phyloP scores from a whole-genome alignment of 2,797 vertebrate species.

The Podarcis siculus region DNA sequence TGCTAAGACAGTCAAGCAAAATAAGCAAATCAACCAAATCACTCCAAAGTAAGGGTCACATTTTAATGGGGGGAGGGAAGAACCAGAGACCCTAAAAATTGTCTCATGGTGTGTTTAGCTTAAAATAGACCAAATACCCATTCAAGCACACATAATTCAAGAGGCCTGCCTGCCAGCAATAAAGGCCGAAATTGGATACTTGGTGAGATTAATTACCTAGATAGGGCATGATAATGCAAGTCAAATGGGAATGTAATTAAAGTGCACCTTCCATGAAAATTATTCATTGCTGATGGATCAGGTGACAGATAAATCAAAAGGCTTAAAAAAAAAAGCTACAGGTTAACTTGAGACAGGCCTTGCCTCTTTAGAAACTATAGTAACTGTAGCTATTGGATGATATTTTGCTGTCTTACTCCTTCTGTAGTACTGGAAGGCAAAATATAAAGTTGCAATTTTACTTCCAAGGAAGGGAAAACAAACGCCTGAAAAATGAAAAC shows the following conservation, averaged over 20 bases:
- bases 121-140: conserved; percentile 84
- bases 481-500: conserved; percentile 83
- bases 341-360: conserved; percentile 89
- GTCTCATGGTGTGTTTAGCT: conserved; percentile 75
- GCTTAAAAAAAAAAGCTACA: conserved; percentile 87
- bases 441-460: conserved; percentile 57
- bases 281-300: conserved; percentile 99
- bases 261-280: conserved; percentile 99
- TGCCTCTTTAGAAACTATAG: conserved; percentile 80
- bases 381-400: conserved; percentile 84
- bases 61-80: conserved; percentile 23
- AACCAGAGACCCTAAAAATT: conserved; percentile 68
- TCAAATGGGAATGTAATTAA: conserved; percentile 99
- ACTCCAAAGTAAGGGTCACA: conserved; percentile 25
- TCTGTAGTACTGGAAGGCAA: conserved; percentile 77
- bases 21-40: conserved; percentile 20
- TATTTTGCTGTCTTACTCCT: conserved; percentile 75
- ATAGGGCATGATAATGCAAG: conserved; percentile 97
- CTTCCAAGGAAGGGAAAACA: conserved; percentile 63
- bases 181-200: conserved; percentile 99
- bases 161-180: conserved; percentile 92
- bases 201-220: conserved; percentile 99
- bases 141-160: conserved; percentile 91
- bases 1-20: conserved; percentile 45
- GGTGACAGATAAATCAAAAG: conserved; percentile 97